A percentile compares a stretch with the other conserved stretches of the same genome.
phyloP scores from a whole-genome alignment of 2,888 invertebrate genomes.

The Scotopteryx bipunctaria region DNA sequence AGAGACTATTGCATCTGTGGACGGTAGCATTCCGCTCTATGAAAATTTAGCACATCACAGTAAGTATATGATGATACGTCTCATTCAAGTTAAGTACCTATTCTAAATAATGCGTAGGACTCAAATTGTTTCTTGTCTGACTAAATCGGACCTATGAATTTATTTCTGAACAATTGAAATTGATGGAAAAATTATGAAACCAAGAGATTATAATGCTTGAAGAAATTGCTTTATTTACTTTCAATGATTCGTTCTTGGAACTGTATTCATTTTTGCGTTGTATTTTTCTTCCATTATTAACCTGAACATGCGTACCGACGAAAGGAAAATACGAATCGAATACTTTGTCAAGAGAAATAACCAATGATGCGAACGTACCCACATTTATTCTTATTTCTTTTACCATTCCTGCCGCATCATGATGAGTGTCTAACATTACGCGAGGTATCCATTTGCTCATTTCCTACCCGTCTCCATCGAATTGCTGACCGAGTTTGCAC shows the following conservation, averaged over 20 bases:
- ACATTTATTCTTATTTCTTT: not conserved
- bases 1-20: too few relatives aligned
- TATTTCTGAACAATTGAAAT: too few relatives aligned
- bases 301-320: not conserved
- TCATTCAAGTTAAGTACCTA: too few relatives aligned
- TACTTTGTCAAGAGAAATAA: not conserved
- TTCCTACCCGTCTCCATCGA: conserved; percentile 19
- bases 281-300: not conserved
- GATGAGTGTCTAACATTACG: conserved; percentile 6
- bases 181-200: too few relatives aligned
- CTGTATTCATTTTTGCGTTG: not conserved
- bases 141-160: too few relatives aligned
- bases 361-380: not conserved
- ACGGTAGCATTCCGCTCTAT: too few relatives aligned
- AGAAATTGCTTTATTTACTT: not conserved
- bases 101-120: too few relatives aligned
- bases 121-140: too few relatives aligned
- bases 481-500: conserved; percentile 27
- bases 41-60: too few relatives aligned
- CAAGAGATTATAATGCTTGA: not conserved
- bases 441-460: conserved; percentile 9
- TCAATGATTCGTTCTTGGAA: not conserved
- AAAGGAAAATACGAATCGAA: too few relatives aligned
- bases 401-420: not conserved
- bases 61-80: too few relatives aligned